These are phyloP conservation scores for Oscheius onirici DNA, from an alignment of 2,888 invertebrate species.

Conservation along the genomic window DNA sequence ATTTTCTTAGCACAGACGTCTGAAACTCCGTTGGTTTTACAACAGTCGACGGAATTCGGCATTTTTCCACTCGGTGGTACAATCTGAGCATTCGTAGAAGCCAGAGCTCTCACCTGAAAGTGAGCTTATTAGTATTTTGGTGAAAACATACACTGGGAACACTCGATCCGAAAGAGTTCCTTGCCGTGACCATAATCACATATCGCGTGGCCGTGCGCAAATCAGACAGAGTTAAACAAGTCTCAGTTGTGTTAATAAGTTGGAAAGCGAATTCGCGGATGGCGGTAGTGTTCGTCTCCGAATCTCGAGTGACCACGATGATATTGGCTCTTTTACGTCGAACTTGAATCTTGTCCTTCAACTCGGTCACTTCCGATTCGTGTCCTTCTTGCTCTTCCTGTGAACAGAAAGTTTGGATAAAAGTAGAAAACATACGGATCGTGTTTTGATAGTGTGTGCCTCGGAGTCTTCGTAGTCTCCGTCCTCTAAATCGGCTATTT, in stretches of 20 bases:
- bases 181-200: constrained; percentile 83
- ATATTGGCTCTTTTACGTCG: constrained; percentile 23
- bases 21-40: constrained; percentile 46
- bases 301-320: constrained; percentile 58
- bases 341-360: background rate
- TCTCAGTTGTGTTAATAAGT: constrained; percentile 78
- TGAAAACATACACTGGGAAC: constrained; percentile 42
- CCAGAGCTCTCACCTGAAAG: constrained; percentile 41
- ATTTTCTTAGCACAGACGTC: constrained; percentile 54
- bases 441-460: constrained; percentile 12
- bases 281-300: constrained; percentile 51
- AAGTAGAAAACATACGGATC: background rate
- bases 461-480: constrained; percentile 47
- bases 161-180: constrained; percentile 79
- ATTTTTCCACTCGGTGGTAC: constrained; percentile 43
- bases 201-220: constrained; percentile 81
- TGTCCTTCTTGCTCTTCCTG: constrained; percentile 29
- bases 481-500: constrained; percentile 47
- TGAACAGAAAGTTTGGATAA: no score
- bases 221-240: constrained; percentile 76
- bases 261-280: constrained; percentile 56
- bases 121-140: no score
- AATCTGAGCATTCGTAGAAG: constrained; percentile 54
- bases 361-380: constrained; percentile 32
- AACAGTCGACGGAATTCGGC: constrained; percentile 55